Evolutionary conservation across 2,888 invertebrate species (phyloP), one percentile per base, ranked within the genome.

Genomic region (Brenthis ino): DNA sequence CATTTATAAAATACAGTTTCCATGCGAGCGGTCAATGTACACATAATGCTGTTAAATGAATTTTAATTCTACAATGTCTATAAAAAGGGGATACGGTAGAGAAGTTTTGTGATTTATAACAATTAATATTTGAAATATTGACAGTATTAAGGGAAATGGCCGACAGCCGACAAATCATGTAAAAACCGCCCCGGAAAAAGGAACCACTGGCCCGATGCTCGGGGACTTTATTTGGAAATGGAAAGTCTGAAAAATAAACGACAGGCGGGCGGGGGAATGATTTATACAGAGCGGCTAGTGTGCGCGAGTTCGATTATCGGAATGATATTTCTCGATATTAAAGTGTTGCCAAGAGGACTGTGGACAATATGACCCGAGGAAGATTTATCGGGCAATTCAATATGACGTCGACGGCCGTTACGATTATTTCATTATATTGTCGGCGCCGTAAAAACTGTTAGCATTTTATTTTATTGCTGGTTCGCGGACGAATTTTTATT

Each of bases 81-180:
- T 85, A 84, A 87, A 88, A 85, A 83, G 77, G 77, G 77, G 65
- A 78, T 80, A 83, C 80, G 82, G 78, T 73, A 72, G 68, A 79
- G 87, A 90, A 90, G 84, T 89, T 91, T 83, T 82, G 84, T 89
- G 91, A 93, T 91, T 92, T 92, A 92, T 91, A 90, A 89, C 91
- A 91, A 93, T 92, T 92, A 92, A 91, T 91, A 88, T 88, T 91
- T 91, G 93, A 92, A 93, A 92, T 92, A 93, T 92, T 91, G 92
- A 90, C 90, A 91, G 88, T 90, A 91, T 91, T 89, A 90, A 89
- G 89, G 92, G 89, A 91, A 91, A 89, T 85, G 90, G 88, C 83
- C 87, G 90, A 86, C 90, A 87, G 91, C 83, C 91, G 86, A 92
- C 91, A 91, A 92, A 93, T 93, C 92, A 92, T 91, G 89, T 85